Conservation (phyloP, 2,888 invertebrate genomes). For the Xylota sylvarum region DNA sequence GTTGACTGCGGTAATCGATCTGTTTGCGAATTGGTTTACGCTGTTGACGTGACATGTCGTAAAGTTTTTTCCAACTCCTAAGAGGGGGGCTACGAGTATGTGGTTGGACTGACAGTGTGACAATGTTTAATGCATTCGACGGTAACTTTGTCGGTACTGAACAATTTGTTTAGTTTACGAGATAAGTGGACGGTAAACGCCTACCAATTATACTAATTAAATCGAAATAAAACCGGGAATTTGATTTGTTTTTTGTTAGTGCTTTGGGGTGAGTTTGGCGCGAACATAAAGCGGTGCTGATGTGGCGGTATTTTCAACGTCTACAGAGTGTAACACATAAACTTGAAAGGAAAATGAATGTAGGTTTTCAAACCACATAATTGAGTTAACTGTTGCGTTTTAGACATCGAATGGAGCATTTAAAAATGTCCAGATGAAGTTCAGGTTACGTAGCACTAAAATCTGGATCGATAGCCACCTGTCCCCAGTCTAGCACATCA, state of each 20-base stretch:
- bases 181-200: slow-evolving; percentile 49
- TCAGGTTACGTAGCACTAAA: too few relatives aligned
- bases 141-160: slow-evolving; percentile 57
- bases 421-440: too few relatives aligned
- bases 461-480: too few relatives aligned
- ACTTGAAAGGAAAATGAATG: too few relatives aligned
- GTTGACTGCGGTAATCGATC: slow-evolving; percentile 66
- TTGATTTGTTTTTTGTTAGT: slow-evolving; percentile 24
- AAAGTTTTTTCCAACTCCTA: slow-evolving; percentile 42
- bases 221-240: slow-evolving; percentile 12
- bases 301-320: too few relatives aligned
- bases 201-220: slow-evolving; percentile 49
- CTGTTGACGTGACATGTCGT: slow-evolving; percentile 72
- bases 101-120: not conserved
- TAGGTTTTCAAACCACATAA: too few relatives aligned
- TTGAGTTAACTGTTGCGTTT: too few relatives aligned
- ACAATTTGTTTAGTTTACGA: slow-evolving; percentile 65
- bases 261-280: not conserved
- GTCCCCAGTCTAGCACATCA: too few relatives aligned
- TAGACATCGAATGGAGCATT: too few relatives aligned
- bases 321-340: too few relatives aligned
- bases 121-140: slow-evolving; percentile 54
- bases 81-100: too few relatives aligned
- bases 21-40: slow-evolving; percentile 61
- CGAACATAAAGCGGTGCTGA: too few relatives aligned